phyloP scores from a whole-genome alignment of 2,113 vertebrate genomes.

The Lathamus discolor region DNA sequence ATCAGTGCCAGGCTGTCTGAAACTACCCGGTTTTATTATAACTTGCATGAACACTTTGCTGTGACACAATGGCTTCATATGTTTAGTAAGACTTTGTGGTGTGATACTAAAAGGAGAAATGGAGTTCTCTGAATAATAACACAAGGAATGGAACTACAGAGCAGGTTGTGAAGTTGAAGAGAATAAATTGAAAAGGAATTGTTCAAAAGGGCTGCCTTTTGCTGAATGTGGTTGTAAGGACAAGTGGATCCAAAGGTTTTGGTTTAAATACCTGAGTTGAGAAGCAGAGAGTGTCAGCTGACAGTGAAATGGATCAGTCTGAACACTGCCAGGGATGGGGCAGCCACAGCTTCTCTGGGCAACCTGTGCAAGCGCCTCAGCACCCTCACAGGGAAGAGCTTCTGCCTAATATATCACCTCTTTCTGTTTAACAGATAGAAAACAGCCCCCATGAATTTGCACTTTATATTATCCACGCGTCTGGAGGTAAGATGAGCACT shows the following conservation, averaged over 20 bases:
- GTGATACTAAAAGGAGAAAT: not conserved
- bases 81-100: not conserved
- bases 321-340: not conserved
- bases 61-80: not conserved
- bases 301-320: not conserved
- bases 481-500: conserved; percentile 80
- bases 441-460: conserved; percentile 90
- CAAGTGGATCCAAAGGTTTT: not conserved
- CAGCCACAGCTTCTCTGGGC: not conserved
- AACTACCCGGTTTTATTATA: not conserved
- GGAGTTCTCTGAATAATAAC: not conserved
- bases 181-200: not conserved
- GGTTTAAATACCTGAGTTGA: not conserved
- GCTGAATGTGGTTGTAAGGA: not conserved
- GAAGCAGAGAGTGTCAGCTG: not conserved
- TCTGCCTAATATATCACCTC: not conserved
- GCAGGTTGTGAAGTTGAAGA: not conserved
- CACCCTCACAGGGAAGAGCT: not conserved
- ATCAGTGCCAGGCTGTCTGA: not conserved
- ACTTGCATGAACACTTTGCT: not conserved
- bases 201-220: not conserved
- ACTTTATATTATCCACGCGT: conserved; percentile 87
- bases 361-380: not conserved
- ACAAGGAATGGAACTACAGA: not conserved
- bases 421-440: conserved; percentile 82